Base-by-base conservation (phyloP, 2,797 vertebrate genomes). In the Macrochelys suwanniensis region DNA sequence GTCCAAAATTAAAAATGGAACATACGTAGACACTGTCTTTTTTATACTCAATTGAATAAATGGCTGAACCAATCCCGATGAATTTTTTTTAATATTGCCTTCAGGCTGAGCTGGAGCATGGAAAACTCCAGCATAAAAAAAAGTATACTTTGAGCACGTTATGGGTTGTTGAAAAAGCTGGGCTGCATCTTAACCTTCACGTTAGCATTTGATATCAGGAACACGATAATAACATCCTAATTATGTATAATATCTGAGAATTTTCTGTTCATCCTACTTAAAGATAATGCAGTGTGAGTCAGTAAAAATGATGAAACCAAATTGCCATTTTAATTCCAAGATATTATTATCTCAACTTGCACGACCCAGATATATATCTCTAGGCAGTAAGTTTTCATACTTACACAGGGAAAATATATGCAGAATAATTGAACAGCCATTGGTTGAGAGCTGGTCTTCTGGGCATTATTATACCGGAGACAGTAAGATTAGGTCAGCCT, bases 231-330 rank as follows among this genome's bases (percentile, higher is more conserved):
- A 97, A 97, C 92, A 90, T 97, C 94, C 95, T 97, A 97, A 97
- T 98, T 97, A 98, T 96, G 95, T 96, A 90, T 97, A 97, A 97
- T 97, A 97, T 96, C 94, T 91, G 95, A 94, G 93, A 97, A 97
- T 95, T 94, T 97, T 97, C 95, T 97, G 87, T 96, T 98, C 97
- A 92, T 95, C 96, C 94, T 97, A 96, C 97, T 95, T 97, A 89
- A 94, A 97, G 93, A 96, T 97, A 97, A 96, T 97, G 93, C 71
- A 93, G 94, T 85, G 87, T 98, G 97, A 98, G 93, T 98, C 97
- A 98, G 94, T 96, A 94, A 96, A 97, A 97, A 97, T 97, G 97
- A 97, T 90, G 96, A 97, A 97, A 97, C 93, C 82, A 93, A 96
- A 96, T 97, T 97, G 95, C 96, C 84, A 12, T 95, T 97, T 97